Base-by-base conservation (phyloP, 2,113 vertebrate genomes). In the Donacobius atricapilla region DNA sequence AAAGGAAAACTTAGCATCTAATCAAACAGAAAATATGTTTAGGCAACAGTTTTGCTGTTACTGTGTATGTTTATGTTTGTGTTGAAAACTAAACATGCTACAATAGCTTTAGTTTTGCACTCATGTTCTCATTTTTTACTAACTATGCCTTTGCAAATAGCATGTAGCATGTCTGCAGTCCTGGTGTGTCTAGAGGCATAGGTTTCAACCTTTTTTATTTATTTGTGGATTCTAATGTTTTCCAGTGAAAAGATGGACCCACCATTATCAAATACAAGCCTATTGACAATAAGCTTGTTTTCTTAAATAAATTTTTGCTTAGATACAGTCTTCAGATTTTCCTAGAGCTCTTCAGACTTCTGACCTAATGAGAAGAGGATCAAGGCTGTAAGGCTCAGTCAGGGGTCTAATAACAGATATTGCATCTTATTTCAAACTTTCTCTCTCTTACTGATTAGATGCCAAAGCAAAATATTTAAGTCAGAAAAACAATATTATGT, bases 191-290 rank as follows among this genome's bases (percentile, higher is more conserved):
- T 45, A 58, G 25, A 93, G 65, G 65, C 40, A 76, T n/a, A 91
- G 70, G 13, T 82, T 93, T 88, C 44, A 94, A 75, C 16, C 11
- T 42, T 66, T n/a, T 84, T 65, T 82, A 63, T 86, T 63, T 4
- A 92, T 93, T 94, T 85, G 11, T 18, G 65, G 79, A 90, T 93
- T 93, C 42, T 95, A 79, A 45, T 90, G 86, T 96, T 90, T 86
- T 88, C 58, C 78, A 86, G 58, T 72, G 90, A 93, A 80, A 68
- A 83, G n/a, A 85, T 39, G 42, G 68, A 92, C 40, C 14, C 22
- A 73, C 14, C 45, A 72, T 23, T 97, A 88, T 83, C 68, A 90
- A 79, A 90, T 42, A 70, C 58, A 88, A 88, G n/a, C 84, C 53
- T 83, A 83, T 47, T 88, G 82, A 76, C 61, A 83, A 88, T 80